phyloP scores from a whole-genome alignment of 2,888 invertebrate genomes.

The Melipona bicolor region DNA sequence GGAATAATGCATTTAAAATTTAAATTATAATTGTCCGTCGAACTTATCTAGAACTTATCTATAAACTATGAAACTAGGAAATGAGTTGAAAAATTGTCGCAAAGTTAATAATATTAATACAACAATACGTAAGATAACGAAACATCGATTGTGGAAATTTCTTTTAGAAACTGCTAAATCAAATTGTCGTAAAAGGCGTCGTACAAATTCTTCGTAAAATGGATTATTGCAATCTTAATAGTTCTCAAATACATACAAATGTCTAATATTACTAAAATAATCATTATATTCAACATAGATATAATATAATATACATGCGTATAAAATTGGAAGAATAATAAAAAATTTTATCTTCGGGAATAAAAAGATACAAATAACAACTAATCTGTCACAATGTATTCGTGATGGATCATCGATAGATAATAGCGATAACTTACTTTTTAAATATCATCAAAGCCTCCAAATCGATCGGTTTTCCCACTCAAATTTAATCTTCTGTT shows the following conservation, averaged over 20 bases:
- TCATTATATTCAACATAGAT: no score
- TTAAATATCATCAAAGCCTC: neutral
- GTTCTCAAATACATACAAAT: no score
- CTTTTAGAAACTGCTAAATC: neutral
- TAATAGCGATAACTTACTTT: constrained; percentile 1
- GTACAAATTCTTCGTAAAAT: neutral
- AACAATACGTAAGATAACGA: neutral
- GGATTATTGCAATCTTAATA: no score
- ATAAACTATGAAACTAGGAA: neutral
- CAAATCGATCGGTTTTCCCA: constrained; percentile 7
- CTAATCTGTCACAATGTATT: neutral
- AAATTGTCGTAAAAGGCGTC: neutral
- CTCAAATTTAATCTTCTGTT: neutral
- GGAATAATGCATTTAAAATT: no score
- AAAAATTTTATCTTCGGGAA: neutral
- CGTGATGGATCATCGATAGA: neutral
- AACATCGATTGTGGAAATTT: neutral
- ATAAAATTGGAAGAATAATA: neutral
- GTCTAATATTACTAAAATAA: no score
- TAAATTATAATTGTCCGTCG: no score
- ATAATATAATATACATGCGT: neutral
- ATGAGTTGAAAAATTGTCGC: neutral
- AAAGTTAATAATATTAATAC: neutral
- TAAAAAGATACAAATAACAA: neutral
- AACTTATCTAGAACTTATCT: no score